Evolutionary conservation across 2,888 invertebrate species (phyloP).

Genomic region (Lobophora halterata): DNA sequence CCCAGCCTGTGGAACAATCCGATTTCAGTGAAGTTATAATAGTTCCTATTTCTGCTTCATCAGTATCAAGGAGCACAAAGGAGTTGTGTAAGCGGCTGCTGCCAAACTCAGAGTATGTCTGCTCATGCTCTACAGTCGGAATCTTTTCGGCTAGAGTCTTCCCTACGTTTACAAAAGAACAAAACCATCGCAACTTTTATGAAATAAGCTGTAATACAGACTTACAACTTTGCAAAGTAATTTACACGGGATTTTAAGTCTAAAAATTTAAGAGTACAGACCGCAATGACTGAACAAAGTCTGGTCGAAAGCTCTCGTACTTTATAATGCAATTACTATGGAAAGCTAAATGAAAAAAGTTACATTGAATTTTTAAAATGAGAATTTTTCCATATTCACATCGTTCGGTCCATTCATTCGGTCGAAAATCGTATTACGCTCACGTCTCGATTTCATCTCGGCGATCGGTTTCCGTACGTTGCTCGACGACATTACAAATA

Average conservation of each 20-base stretch:
- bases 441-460: slow-evolving; percentile 52
- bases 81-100: too few species aligned
- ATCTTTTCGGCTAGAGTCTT: background rate
- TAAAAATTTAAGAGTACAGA: slow-evolving; percentile 13
- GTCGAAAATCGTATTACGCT: slow-evolving; percentile 42
- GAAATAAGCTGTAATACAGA: too few species aligned
- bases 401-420: slow-evolving; percentile 24
- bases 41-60: too few species aligned
- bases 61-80: too few species aligned
- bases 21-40: too few species aligned
- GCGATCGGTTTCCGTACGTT: slow-evolving; percentile 42
- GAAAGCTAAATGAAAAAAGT: slow-evolving; percentile 19
- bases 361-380: slow-evolving; percentile 17
- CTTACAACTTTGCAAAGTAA: background rate
- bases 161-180: background rate
- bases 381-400: slow-evolving; percentile 29
- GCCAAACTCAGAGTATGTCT: too few species aligned
- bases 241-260: slow-evolving; percentile 1
- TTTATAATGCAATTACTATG: slow-evolving; percentile 17
- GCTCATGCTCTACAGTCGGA: too few species aligned
- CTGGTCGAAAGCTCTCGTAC: slow-evolving; percentile 20
- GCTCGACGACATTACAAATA: slow-evolving; percentile 50
- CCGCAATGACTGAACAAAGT: slow-evolving; percentile 11
- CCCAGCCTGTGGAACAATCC: too few species aligned
- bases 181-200: background rate